phyloP scores from a whole-genome alignment of 2,797 vertebrate species.

The Phoxinus dragarum region DNA sequence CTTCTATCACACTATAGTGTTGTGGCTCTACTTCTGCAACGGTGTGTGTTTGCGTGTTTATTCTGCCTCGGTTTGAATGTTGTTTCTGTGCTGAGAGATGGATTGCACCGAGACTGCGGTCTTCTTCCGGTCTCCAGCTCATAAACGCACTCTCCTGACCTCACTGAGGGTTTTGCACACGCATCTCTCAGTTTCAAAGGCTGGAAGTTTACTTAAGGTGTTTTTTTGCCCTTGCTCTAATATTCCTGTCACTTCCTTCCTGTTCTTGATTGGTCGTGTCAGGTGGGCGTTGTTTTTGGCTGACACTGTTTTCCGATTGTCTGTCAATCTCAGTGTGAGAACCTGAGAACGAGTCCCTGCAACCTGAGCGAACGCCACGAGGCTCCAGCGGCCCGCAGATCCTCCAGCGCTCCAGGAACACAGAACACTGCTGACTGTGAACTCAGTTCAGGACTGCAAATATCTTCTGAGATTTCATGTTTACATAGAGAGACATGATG shows the following conservation, averaged over 20 bases:
- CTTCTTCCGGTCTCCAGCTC: not conserved
- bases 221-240: constrained; percentile 33
- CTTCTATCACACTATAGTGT: not conserved
- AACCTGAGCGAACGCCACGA: constrained; percentile 43
- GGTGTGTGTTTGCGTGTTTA: not conserved
- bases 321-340: constrained; percentile 55
- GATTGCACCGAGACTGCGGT: accelerated
- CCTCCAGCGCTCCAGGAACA: too few relatives aligned
- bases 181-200: constrained; percentile 17
- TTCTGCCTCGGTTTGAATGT: not conserved
- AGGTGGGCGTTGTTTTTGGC: constrained; percentile 51
- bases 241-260: constrained; percentile 57
- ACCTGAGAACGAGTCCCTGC: constrained; percentile 44
- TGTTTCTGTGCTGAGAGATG: not conserved
- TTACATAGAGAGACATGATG: not conserved
- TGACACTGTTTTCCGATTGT: constrained; percentile 48
- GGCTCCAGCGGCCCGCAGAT: not conserved
- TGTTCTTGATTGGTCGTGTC: constrained; percentile 54
- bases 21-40: not conserved
- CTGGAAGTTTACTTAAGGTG: constrained; percentile 50
- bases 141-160: constrained; percentile 22
- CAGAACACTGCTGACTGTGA: not conserved
- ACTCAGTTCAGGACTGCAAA: not conserved
- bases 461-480: not conserved
- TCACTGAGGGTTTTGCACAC: constrained; percentile 22